Evolutionary conservation across 2,113 vertebrate genomes (phyloP), one percentile per base, ranked within the genome.

Genomic region (Empidonax traillii): DNA sequence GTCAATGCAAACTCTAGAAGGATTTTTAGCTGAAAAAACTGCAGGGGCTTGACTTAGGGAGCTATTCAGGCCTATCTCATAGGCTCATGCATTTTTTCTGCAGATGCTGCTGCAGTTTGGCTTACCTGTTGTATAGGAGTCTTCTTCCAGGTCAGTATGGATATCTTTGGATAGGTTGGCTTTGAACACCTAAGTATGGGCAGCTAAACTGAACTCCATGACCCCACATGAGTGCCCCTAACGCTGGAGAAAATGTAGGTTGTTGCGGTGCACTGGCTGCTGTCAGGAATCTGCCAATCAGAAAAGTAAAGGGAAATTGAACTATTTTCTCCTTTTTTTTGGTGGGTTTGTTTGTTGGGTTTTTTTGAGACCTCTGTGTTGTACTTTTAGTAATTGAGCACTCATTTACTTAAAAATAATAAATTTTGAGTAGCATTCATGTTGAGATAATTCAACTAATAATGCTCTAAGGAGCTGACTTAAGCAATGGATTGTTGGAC

Each of bases 201-300:
- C 14, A 68, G 30, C 7, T 69, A n/a, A 77, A 69, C 2, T 47
- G 9, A 72, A 9, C 3, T 22, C 6, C 3, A 14, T 52, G 23
- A 28, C 8, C 4, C 61, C 9, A 69, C 2, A 6, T 27, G 9
- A 52, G 3, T 49, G 3, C 4, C 3, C 4, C 1, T 82, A n/a
- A 44, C 16, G 7, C 8, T 47, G 18, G 66, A 55, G 9, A 65
- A 65, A 81, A 53, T 58, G 2, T 2, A 74, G 41, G 15, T 8
- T 43, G 12, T 59, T 77, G 6, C 9, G 73, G 18, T 22, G 6
- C 10, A 41, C 41, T 53, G 3, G 6, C 3, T 43, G 6, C 12
- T 14, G 7, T 2, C 8, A 73, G 12, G 5, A 39, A 4, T 43
- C 10, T 77, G 5, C 4, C 9, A 55, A 33, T 39, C 6, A 74